Base-by-base conservation (phyloP, 1,140 invertebrate genomes). In the Nebria ingens region DNA sequence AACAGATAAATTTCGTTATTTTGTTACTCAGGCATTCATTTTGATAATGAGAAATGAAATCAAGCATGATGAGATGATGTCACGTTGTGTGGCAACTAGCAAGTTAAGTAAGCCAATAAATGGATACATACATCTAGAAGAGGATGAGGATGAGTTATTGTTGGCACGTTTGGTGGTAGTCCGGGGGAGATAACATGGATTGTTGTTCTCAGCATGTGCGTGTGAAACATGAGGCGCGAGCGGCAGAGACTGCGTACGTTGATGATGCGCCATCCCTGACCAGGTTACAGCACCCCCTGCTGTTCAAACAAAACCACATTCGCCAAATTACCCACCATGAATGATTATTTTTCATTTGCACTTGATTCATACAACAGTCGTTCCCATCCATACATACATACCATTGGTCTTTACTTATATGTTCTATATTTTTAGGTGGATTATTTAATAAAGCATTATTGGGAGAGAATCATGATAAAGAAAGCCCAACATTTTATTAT, bases 211-310 rank as follows among this genome's bases (percentile, higher is more conserved):
- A 21, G n/a, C 40, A 45, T 59, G 57, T 13, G 57, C 56, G 38
- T 57, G 55, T 34, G 58, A 55, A 42, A 51, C 52, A 56, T 60
- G 49, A 29, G 64, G 57, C 59, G 67, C 65, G 56, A 83, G 68
- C 56, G 82, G 81, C 66, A 81, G 79, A 64, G 81, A 84, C 66
- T 80, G 69, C 58, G 82, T 83, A 71, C 81, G 75, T 69, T 80
- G 79, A 71, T 83, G 81, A 62, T 65, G 69, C 21, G 64, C 61
- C 49, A 45, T 64, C 50, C 62, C 62, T 25, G 64, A 61, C 59
- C 61, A 64, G 45, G 59, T 56, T 42, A 58, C 56, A 34, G 54
- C 63, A 54, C 62, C 65, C 60, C 58, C 63, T 66, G 61, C 23
- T 58, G 55, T 55, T 57, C 53, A 53, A 55, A 58, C 22, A 58